Base-by-base conservation (phyloP, 2,113 vertebrate genomes). In the Upupa epops region DNA sequence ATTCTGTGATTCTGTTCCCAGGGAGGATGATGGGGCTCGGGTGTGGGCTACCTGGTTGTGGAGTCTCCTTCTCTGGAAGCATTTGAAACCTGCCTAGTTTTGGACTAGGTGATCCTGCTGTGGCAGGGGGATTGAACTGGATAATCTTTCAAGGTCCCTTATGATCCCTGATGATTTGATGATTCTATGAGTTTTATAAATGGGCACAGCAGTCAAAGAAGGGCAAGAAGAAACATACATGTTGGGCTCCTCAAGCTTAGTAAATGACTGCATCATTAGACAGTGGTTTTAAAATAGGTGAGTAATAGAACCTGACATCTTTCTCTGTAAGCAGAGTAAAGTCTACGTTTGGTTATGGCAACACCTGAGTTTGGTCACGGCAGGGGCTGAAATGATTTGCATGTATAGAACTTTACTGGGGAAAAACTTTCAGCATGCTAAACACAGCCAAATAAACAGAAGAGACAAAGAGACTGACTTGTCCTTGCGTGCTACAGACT, bases 201-300 rank as follows among this genome's bases (percentile, higher is more conserved):
- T 36, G 56, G 17, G 12, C 34, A 55, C 18, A 45, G 18, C 4
- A 76, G 12, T 6, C 58, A 66, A 79, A 79, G 31, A 66, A 45
- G 21, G 28, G 5, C 48, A 66, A 61, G 13, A 66, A 78, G 5
- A 5, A 48, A 48, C 16, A 25, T 9, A 49, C 3, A 49, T 31
- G 1, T 2, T 12, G 54, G n/a, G 14, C 1, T 3, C 60, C 5
- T 12, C 46, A 77, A 49, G 18, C 37, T 54, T n/a, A 5, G 5
- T 72, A 72, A 76, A 64, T 70, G 17, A 8, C 29, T 73, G 20
- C 26, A 8, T 32, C 21, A 9, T 63, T 54, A 78, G 34, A 9
- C 3, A 24, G 51, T 6, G 1, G 42, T 64, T 86, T 79, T 54
- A 22, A 66, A 95, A 79, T 6, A 40, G 65, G 9, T n/a, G 72